A percentile compares a stretch with the other conserved stretches of the same genome.
Evolutionary conservation across 2,888 invertebrate species (phyloP).

Genomic region (Exephanes ischioxanthus): DNA sequence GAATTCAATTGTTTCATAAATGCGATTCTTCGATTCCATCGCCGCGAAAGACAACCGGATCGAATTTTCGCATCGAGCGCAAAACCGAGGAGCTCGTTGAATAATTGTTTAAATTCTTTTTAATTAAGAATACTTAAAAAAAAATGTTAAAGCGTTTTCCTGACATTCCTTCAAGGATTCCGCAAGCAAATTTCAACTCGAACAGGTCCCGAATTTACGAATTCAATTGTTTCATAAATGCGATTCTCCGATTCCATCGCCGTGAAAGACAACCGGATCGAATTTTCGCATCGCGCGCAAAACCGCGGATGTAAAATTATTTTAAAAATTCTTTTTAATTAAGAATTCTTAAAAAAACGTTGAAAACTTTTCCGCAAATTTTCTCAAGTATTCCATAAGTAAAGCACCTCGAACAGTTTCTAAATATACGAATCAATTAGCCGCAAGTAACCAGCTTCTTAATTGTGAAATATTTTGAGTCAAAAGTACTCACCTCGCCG

Average conservation of each 20-base stretch:
- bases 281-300: neutral
- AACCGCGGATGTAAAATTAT: too few relatives aligned
- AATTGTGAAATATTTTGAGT: constrained; percentile 12
- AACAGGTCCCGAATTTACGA: neutral
- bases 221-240: neutral
- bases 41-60: neutral
- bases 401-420: neutral
- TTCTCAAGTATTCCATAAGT: too few relatives aligned
- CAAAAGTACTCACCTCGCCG: constrained; percentile 80
- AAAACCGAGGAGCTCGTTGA: too few relatives aligned
- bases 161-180: too few relatives aligned
- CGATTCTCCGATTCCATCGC: neutral
- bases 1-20: neutral
- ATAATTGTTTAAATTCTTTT: too few relatives aligned
- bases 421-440: neutral
- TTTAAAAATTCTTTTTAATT: too few relatives aligned
- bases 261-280: neutral
- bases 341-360: too few relatives aligned
- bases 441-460: too few relatives aligned
- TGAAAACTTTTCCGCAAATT: too few relatives aligned
- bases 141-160: too few relatives aligned
- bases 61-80: neutral
- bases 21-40: neutral
- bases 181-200: too few relatives aligned
- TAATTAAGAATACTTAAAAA: too few relatives aligned